These are phyloP conservation scores for Spizaetus ornatus DNA, from an alignment of 2,113 vertebrate genomes.

Conservation along the genomic window DNA sequence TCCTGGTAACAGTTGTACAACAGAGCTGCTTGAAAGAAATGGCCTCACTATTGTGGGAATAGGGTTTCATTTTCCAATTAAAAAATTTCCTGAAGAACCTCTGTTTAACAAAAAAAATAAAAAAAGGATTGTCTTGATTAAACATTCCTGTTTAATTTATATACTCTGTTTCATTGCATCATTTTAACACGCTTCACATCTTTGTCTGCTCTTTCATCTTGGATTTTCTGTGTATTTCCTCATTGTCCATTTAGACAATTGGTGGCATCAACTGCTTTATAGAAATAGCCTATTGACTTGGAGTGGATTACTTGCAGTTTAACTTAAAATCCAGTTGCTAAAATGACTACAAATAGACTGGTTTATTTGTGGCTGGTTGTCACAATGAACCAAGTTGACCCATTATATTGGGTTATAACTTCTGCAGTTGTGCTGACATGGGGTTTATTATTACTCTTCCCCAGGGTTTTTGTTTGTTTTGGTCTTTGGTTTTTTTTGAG, in stretches of 20 bases:
- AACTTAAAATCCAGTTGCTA: not conserved
- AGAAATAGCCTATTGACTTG: not conserved
- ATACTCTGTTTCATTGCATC: slow-evolving; percentile 24
- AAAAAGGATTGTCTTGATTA: slow-evolving; percentile 44
- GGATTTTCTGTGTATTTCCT: not conserved
- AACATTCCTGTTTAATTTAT: slow-evolving; percentile 66
- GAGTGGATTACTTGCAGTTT: not conserved
- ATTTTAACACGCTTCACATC: not conserved
- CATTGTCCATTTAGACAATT: not conserved
- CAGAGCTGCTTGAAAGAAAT: slow-evolving; percentile 53
- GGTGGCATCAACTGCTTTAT: not conserved
- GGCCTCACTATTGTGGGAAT: slow-evolving; percentile 35
- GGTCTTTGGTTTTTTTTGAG: not conserved
- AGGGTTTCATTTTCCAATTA: slow-evolving; percentile 41
- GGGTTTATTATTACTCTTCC: not conserved
- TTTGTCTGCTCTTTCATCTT: not conserved
- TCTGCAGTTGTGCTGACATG: not conserved
- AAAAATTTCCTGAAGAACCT: not conserved
- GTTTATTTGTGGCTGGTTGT: not conserved
- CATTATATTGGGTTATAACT: not conserved
- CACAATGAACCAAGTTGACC: not conserved
- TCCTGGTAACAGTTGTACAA: slow-evolving; percentile 31
- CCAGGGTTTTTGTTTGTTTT: not conserved
- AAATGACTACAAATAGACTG: not conserved
- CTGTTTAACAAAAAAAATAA: not conserved